phyloP scores from a whole-genome alignment of 1,140 invertebrate genomes.

The Drosophila watanabei region DNA sequence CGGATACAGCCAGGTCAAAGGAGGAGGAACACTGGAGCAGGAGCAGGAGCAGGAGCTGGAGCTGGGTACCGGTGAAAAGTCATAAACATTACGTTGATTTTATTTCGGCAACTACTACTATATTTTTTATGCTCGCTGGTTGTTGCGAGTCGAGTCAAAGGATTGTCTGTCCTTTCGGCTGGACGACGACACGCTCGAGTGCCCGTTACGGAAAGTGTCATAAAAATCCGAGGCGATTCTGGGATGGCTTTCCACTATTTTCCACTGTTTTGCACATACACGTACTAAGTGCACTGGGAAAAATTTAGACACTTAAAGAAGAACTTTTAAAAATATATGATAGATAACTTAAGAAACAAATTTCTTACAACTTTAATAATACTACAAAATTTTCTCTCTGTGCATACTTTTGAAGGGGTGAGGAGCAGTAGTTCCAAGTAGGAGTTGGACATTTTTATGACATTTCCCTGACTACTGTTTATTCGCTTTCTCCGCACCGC shows the following conservation, averaged over 20 bases:
- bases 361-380: no score
- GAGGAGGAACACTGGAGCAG: conserved; percentile 21
- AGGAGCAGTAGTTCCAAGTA: conserved; percentile 17
- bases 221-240: conserved; percentile 66
- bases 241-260: conserved; percentile 54
- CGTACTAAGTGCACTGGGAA: conserved; percentile 33
- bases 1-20: conserved; percentile 29
- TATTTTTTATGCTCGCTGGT: conserved; percentile 54
- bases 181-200: conserved; percentile 40
- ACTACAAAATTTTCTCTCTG: conserved; percentile 5
- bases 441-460: conserved; percentile 72
- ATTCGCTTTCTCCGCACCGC: conserved; percentile 40
- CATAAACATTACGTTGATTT: conserved; percentile 82
- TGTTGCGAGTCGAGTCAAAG: conserved; percentile 45
- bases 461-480: conserved; percentile 78
- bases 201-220: conserved; percentile 69
- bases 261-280: conserved; percentile 69
- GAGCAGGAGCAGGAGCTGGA: conserved; percentile 4
- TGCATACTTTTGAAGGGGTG: conserved; percentile 18
- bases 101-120: conserved; percentile 71
- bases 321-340: neutral
- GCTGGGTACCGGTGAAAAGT: conserved; percentile 61
- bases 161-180: conserved; percentile 41
- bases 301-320: neutral
- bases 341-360: no score